A percentile compares a stretch with the other conserved stretches of the same genome.
Conservation (phyloP, 2,797 vertebrate species). For the Sebastes itinus region DNA sequence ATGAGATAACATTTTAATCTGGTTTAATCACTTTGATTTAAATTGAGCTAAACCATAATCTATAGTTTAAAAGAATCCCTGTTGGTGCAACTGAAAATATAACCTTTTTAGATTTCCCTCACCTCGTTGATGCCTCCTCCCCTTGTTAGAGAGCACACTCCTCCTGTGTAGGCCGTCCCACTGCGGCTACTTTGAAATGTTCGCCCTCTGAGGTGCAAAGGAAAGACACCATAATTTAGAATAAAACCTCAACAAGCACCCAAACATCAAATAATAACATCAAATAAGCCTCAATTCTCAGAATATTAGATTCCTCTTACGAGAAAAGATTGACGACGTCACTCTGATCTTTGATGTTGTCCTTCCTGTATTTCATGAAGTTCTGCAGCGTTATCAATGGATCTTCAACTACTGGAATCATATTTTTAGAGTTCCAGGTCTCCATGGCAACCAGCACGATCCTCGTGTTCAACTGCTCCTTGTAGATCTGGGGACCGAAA, state of each 20-base stretch:
- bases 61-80: neutral
- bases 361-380: constrained; percentile 91
- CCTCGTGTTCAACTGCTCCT: constrained; percentile 94
- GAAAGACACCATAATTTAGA: neutral
- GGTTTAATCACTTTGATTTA: neutral
- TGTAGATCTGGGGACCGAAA: constrained; percentile 86
- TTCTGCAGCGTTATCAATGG: constrained; percentile 88
- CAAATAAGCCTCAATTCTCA: neutral
- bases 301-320: constrained; percentile 74
- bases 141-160: constrained; percentile 86
- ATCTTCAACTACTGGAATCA: constrained; percentile 87
- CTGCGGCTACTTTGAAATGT: constrained; percentile 93
- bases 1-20: neutral
- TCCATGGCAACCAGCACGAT: constrained; percentile 96
- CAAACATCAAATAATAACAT: neutral
- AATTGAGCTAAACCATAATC: neutral
- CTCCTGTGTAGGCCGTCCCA: constrained; percentile 90
- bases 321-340: constrained; percentile 93
- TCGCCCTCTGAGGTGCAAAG: constrained; percentile 82
- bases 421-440: constrained; percentile 90
- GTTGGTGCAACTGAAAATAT: neutral
- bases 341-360: constrained; percentile 86
- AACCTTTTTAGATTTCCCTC: constrained; percentile 36
- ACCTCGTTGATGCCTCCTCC: constrained; percentile 94
- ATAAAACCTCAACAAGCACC: neutral